A percentile compares a stretch with the other conserved stretches of the same genome.
phyloP scores from a whole-genome alignment of 2,888 invertebrate species.

The Sminthurinus aureus region DNA sequence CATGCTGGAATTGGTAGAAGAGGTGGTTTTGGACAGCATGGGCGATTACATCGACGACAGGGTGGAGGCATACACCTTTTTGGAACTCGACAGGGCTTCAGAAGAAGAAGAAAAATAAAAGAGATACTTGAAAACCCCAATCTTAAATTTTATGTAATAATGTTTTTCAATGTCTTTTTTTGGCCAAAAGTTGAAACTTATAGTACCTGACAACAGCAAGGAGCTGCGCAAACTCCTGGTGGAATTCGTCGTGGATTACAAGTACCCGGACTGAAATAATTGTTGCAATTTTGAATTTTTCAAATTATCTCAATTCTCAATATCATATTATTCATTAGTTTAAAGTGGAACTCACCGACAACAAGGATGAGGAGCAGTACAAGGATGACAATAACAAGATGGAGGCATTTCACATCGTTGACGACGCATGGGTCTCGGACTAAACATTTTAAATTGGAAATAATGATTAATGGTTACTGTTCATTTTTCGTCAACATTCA shows the following conservation, averaged over 20 bases:
- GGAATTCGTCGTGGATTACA: slow-evolving; percentile 17
- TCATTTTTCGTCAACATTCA: too few species aligned
- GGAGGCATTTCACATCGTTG: slow-evolving; percentile 17
- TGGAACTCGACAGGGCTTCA: slow-evolving; percentile 23
- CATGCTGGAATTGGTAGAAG: slow-evolving; percentile 21
- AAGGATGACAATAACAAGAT: slow-evolving; percentile 28
- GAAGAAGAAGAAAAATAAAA: too few species aligned
- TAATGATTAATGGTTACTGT: too few species aligned
- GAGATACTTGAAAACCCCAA: too few species aligned
- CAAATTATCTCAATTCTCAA: too few species aligned
- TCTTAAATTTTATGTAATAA: too few species aligned
- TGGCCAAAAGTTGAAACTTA: too few species aligned
- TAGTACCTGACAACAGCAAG: slow-evolving; percentile 21
- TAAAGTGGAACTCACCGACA: slow-evolving; percentile 5
- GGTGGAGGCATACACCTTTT: slow-evolving; percentile 30
- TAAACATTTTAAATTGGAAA: too few species aligned
- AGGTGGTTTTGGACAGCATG: slow-evolving; percentile 18
- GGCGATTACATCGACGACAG: slow-evolving; percentile 23
- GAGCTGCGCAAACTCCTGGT: slow-evolving; percentile 18
- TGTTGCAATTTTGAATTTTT: too few species aligned
- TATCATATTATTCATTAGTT: too few species aligned
- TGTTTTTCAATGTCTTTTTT: too few species aligned
- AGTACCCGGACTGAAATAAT: slow-evolving; percentile 22
- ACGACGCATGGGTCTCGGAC: slow-evolving; percentile 15
- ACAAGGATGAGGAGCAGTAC: slow-evolving; percentile 26